phyloP scores from a whole-genome alignment of 1,140 invertebrate species.

The Polypedilum pembai region DNA sequence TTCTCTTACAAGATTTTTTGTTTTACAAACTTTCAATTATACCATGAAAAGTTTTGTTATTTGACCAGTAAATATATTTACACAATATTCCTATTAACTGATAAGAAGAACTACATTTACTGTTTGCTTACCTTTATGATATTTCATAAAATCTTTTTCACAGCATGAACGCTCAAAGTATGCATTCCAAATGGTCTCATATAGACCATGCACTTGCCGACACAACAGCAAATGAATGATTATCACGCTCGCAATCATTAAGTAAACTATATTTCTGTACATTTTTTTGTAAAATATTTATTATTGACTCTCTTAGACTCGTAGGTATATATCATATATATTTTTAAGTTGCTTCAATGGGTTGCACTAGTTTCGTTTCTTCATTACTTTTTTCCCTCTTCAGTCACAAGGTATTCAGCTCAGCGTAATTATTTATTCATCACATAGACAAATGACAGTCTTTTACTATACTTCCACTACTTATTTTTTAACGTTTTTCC shows the following conservation, averaged over 20 bases:
- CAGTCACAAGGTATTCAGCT: not conserved
- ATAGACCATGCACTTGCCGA: not conserved
- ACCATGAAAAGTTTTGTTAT: not conserved
- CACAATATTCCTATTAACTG: too few species aligned
- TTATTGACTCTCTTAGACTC: constrained; percentile 2
- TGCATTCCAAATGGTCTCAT: constrained; percentile 4
- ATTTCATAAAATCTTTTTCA: constrained; percentile 1
- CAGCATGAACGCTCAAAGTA: constrained; percentile 1
- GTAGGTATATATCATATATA: not conserved
- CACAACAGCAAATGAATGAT: constrained; percentile 24
- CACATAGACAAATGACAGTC: constrained; percentile 17
- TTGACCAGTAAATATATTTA: too few species aligned
- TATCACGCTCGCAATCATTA: constrained; percentile 27
- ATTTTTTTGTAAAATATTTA: constrained; percentile 20
- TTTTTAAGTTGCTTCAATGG: not conserved
- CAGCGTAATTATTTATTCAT: constrained; percentile 2
- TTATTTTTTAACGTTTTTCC: too few species aligned
- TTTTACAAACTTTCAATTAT: not conserved
- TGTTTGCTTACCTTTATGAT: constrained; percentile 15
- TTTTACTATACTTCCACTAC: not conserved
- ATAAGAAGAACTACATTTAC: not conserved
- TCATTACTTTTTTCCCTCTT: too few species aligned
- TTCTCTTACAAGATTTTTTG: too few species aligned
- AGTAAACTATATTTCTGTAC: constrained; percentile 25
- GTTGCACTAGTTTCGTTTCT: not conserved